Conservation (phyloP, 1,140 invertebrate species). For the Tribolium castaneum region DNA sequence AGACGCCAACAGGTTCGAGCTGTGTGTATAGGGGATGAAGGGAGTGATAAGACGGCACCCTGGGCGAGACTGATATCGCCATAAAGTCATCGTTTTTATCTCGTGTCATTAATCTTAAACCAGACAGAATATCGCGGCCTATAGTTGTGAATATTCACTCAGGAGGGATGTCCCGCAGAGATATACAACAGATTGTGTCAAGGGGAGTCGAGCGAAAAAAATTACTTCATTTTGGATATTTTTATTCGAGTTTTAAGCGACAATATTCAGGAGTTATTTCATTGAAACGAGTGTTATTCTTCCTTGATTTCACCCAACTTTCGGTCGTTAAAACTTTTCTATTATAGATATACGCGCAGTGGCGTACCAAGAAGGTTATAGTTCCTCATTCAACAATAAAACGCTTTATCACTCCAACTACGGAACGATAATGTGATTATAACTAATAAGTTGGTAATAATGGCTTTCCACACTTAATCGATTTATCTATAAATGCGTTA, state of each 20-base stretch:
- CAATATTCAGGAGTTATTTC: background rate
- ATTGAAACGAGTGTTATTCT: background rate
- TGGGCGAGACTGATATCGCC: constrained; percentile 47
- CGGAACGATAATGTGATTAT: no score
- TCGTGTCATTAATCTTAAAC: constrained; percentile 48
- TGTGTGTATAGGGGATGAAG: constrained; percentile 30
- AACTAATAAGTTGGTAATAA: no score
- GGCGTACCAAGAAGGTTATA: no score
- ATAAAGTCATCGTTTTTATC: constrained; percentile 54
- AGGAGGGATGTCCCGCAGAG: background rate
- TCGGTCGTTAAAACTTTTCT: background rate
- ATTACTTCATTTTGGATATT: no score
- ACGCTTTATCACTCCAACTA: no score
- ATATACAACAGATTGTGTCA: background rate
- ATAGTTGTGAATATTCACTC: constrained; percentile 34
- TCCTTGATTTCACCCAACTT: background rate
- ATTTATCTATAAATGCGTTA: no score
- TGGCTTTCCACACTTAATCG: no score
- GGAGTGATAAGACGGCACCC: constrained; percentile 38
- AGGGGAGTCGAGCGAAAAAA: background rate
- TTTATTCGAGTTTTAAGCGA: no score
- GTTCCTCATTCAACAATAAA: no score
- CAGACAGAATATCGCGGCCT: constrained; percentile 36
- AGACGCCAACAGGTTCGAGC: constrained; percentile 51
- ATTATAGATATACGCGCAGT: no score